phyloP scores from a whole-genome alignment of 2,113 vertebrate species.

The Pipra filicauda region DNA sequence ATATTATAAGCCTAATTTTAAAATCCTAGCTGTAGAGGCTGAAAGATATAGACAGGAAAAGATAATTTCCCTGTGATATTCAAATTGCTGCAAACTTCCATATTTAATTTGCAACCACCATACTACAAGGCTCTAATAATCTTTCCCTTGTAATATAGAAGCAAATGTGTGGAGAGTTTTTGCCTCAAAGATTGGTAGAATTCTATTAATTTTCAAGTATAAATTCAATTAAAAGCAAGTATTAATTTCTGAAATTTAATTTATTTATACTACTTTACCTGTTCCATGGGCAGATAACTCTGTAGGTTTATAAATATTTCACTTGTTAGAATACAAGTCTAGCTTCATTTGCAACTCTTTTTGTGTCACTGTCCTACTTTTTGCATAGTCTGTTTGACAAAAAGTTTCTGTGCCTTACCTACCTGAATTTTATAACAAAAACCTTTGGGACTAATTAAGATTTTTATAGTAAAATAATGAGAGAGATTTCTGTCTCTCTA shows the following conservation, averaged over 20 bases:
- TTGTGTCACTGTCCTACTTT: conserved; percentile 62
- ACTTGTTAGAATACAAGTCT: conserved; percentile 45
- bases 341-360: conserved; percentile 55
- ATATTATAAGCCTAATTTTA: not conserved
- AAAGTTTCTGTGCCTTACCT: conserved; percentile 62
- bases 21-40: conserved; percentile 46
- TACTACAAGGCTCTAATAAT: conserved; percentile 70
- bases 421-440: conserved; percentile 67
- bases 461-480: conserved; percentile 73
- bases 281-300: conserved; percentile 33
- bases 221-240: conserved; percentile 71
- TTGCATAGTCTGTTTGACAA: conserved; percentile 58
- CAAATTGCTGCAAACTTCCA: conserved; percentile 64
- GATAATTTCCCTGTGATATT: conserved; percentile 71
- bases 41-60: conserved; percentile 65
- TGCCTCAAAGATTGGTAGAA: conserved; percentile 50
- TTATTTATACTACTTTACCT: conserved; percentile 53
- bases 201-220: conserved; percentile 74
- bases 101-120: conserved; percentile 66
- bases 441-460: conserved; percentile 81
- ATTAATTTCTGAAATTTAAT: conserved; percentile 65
- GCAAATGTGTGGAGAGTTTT: conserved; percentile 54
- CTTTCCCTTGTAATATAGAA: conserved; percentile 64
- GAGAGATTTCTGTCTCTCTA: conserved; percentile 53
- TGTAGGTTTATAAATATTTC: conserved; percentile 62